Conservation (phyloP, 1,140 invertebrate genomes). For the Aphelinus atriplicis region DNA sequence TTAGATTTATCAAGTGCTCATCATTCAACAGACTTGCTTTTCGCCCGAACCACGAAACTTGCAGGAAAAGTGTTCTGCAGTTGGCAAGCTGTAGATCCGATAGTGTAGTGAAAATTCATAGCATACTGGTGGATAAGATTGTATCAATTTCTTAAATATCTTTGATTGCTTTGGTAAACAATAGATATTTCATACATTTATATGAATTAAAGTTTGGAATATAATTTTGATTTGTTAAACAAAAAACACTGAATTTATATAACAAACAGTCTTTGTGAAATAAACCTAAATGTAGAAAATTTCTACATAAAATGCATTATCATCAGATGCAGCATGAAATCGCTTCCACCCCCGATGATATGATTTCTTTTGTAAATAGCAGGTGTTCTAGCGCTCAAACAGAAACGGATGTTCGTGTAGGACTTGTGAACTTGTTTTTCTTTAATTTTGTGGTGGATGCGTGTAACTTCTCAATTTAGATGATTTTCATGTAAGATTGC, state of each 20-base stretch:
- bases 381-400: constrained; percentile 20
- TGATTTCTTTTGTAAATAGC: constrained; percentile 13
- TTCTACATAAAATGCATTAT: not conserved
- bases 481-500: constrained; percentile 40
- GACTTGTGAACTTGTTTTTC: not conserved
- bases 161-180: constrained; percentile 1
- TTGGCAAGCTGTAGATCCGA: constrained; percentile 80
- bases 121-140: constrained; percentile 51
- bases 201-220: constrained; percentile 2
- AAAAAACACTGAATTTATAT: constrained; percentile 51
- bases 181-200: constrained; percentile 14
- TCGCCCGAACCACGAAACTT: constrained; percentile 64
- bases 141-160: not conserved
- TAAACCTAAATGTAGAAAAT: not conserved
- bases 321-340: not conserved
- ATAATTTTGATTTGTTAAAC: constrained; percentile 22
- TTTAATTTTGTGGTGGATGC: not conserved
- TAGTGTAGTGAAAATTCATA: constrained; percentile 72
- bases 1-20: constrained; percentile 64
- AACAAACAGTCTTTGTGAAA: constrained; percentile 53
- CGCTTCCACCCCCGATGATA: not conserved
- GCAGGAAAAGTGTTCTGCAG: constrained; percentile 64
- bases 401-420: constrained; percentile 41
- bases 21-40: constrained; percentile 81
- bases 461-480: constrained; percentile 29